A percentile compares a stretch with the other conserved stretches of the same genome.
Conservation (phyloP, 2,797 vertebrate genomes). For the Anomalospiza imberbis region DNA sequence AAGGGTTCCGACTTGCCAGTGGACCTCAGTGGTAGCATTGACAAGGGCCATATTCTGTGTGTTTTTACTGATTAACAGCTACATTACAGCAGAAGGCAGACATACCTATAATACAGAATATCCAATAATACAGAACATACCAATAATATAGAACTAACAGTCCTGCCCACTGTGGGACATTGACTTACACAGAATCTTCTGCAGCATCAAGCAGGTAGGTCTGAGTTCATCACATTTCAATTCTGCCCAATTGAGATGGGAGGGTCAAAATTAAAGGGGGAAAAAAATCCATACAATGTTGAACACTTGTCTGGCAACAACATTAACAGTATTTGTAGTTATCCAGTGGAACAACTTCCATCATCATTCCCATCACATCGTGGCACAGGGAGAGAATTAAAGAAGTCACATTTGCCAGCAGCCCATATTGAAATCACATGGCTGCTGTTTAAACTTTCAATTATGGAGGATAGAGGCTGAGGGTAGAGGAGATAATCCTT, state of each 20-base stretch:
- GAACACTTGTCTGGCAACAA: background rate
- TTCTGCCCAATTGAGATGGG: background rate
- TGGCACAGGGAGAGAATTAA: background rate
- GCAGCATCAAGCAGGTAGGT: background rate
- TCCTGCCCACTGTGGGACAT: background rate
- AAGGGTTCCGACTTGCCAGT: background rate
- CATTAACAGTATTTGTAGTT: background rate
- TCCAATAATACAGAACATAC: background rate
- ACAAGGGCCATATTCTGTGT: background rate
- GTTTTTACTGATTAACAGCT: background rate
- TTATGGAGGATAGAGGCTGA: background rate
- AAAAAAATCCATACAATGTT: background rate
- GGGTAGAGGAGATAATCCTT: slow-evolving; percentile 23
- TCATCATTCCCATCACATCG: background rate
- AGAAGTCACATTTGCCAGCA: background rate
- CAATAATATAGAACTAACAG: background rate
- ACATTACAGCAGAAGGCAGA: background rate
- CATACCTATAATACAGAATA: background rate
- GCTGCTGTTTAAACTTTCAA: slow-evolving; percentile 35
- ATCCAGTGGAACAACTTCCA: background rate
- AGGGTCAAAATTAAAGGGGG: background rate
- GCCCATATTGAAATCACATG: background rate
- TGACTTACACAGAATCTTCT: background rate
- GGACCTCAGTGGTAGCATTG: background rate
- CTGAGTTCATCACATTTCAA: background rate